phyloP scores from a whole-genome alignment of 2,888 invertebrate genomes.

The Stegophylla sp. region DNA sequence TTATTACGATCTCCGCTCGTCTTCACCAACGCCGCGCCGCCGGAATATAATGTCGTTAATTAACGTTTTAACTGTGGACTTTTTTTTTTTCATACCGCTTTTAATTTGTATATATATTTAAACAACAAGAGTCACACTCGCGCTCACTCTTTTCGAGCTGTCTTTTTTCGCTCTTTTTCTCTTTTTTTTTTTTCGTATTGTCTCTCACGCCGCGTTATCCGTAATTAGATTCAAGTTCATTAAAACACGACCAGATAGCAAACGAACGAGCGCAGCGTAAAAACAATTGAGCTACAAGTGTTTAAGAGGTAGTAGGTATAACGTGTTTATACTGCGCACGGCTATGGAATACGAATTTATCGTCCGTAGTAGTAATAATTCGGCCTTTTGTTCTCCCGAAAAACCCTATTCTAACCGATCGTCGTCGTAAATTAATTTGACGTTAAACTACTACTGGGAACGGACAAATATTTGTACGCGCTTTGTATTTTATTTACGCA shows the following conservation, averaged over 20 bases:
- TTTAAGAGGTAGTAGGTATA: no score
- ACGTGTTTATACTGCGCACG: slow-evolving; percentile 1
- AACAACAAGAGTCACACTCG: slow-evolving; percentile 21
- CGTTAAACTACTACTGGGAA: no score
- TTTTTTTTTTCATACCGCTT: slow-evolving; percentile 30
- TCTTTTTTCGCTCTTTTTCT: not conserved
- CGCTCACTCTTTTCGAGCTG: slow-evolving; percentile 4
- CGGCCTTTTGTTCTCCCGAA: not conserved
- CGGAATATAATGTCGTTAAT: slow-evolving; percentile 21
- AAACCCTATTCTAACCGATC: no score
- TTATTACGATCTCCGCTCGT: slow-evolving; percentile 9
- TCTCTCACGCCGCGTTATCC: slow-evolving; percentile 12
- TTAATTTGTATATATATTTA: slow-evolving; percentile 36
- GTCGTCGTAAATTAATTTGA: no score
- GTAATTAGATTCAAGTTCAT: slow-evolving; percentile 52
- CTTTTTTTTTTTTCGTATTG: not conserved
- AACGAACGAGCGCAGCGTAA: not conserved
- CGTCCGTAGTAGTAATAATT: not conserved
- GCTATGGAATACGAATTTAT: not conserved
- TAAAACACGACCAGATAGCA: slow-evolving; percentile 13
- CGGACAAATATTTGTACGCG: no score
- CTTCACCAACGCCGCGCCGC: no score
- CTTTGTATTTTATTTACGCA: no score
- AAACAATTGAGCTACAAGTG: slow-evolving; percentile 41
- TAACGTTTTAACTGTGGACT: slow-evolving; percentile 32